phyloP scores from a whole-genome alignment of 2,888 invertebrate genomes.

The Rhodophaea formosa region DNA sequence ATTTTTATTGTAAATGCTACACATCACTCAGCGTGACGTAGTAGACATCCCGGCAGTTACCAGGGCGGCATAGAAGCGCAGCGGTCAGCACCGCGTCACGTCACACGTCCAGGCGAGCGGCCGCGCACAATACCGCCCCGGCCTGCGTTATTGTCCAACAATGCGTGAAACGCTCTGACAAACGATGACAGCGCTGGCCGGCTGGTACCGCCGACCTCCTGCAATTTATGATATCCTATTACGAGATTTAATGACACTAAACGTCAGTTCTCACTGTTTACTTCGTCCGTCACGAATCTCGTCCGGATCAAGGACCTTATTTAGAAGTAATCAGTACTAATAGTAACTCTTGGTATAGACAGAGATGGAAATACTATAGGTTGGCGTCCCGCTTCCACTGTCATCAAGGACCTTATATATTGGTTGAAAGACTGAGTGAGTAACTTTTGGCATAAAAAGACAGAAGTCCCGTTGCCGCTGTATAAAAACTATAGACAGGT shows the following conservation, averaged over 20 bases:
- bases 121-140: constrained; percentile 58
- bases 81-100: constrained; percentile 48
- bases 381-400: no score
- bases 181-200: constrained; percentile 78
- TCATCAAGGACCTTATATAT: no score
- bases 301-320: no score
- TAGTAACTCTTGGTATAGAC: no score
- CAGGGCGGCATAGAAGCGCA: constrained; percentile 35
- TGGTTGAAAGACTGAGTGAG: no score
- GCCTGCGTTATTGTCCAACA: constrained; percentile 79
- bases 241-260: constrained; percentile 80
- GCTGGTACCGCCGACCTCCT: constrained; percentile 69
- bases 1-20: not conserved
- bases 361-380: no score
- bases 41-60: constrained; percentile 26
- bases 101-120: constrained; percentile 52
- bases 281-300: constrained; percentile 52
- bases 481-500: no score
- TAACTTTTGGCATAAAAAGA: no score
- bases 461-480: no score
- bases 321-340: no score
- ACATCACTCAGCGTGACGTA: constrained; percentile 25
- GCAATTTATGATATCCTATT: constrained; percentile 81
- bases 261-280: constrained; percentile 64
- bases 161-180: constrained; percentile 81